phyloP scores from a whole-genome alignment of 2,113 vertebrate genomes.

The Colistium nudipinnis region DNA sequence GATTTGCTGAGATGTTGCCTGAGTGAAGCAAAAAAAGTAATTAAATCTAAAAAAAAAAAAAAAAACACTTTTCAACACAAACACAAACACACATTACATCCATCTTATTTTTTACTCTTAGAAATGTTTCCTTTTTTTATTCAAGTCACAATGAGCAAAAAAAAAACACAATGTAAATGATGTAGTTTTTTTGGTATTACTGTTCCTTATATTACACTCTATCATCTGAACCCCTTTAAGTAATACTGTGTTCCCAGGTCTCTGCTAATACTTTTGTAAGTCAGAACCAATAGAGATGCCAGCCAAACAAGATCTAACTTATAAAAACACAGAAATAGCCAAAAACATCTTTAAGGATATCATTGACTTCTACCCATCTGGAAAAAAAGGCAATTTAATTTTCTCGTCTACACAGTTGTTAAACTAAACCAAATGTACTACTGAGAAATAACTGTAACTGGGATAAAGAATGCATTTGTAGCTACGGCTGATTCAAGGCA shows the following conservation, averaged over 20 bases:
- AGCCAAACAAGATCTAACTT: background rate
- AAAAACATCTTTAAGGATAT: background rate
- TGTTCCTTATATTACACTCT: background rate
- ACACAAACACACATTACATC: constrained; percentile 5
- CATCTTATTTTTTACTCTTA: constrained; percentile 6
- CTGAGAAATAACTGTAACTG: too few relatives aligned
- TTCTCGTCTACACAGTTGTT: background rate
- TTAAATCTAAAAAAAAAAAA: constrained; percentile 44
- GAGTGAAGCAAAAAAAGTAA: constrained; percentile 51
- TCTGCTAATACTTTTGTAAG: background rate
- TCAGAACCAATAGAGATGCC: background rate
- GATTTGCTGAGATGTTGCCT: constrained; percentile 49
- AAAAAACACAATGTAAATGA: background rate
- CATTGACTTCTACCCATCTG: too few relatives aligned
- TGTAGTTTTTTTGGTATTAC: background rate
- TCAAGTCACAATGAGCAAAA: background rate
- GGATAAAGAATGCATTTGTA: too few relatives aligned
- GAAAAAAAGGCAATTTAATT: background rate
- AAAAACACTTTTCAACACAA: constrained; percentile 24
- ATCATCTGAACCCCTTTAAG: background rate
- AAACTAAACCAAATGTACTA: too few relatives aligned
- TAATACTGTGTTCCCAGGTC: background rate
- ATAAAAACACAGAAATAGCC: background rate
- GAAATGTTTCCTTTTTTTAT: too few relatives aligned
- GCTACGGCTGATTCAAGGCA: background rate